Conservation (phyloP, 2,797 vertebrate species). For the Erethizon dorsatum region DNA sequence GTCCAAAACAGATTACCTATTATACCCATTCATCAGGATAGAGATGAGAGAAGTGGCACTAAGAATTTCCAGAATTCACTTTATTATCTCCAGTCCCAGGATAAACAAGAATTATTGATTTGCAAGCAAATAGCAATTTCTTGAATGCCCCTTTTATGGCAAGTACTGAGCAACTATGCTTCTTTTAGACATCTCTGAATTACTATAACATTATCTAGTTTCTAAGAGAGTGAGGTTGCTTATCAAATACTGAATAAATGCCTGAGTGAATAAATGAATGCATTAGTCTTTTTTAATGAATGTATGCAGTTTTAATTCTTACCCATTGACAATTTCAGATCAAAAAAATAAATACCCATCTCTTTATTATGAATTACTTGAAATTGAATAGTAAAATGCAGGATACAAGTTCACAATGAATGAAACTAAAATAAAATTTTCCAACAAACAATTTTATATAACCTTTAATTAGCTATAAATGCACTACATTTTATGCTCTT, state of each 20-base stretch:
- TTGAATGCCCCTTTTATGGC: background rate
- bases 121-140: background rate
- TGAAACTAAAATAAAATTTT: conserved; percentile 9
- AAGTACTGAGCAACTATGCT: background rate
- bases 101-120: conserved; percentile 14
- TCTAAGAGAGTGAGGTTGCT: background rate
- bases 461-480: conserved; percentile 40
- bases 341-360: background rate
- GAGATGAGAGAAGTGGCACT: background rate
- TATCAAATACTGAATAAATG: background rate
- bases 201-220: background rate
- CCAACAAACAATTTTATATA: background rate
- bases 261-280: background rate
- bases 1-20: background rate
- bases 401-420: background rate
- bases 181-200: background rate
- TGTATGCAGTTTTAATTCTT: background rate
- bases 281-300: background rate
- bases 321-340: background rate
- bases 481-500: background rate
- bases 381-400: conserved; percentile 4
- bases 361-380: background rate
- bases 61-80: background rate
- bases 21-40: background rate
- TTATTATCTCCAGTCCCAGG: background rate